A percentile compares a stretch with the other conserved stretches of the same genome.
Conservation (phyloP, 1,140 invertebrate genomes). For the Hesperophylax magnus region DNA sequence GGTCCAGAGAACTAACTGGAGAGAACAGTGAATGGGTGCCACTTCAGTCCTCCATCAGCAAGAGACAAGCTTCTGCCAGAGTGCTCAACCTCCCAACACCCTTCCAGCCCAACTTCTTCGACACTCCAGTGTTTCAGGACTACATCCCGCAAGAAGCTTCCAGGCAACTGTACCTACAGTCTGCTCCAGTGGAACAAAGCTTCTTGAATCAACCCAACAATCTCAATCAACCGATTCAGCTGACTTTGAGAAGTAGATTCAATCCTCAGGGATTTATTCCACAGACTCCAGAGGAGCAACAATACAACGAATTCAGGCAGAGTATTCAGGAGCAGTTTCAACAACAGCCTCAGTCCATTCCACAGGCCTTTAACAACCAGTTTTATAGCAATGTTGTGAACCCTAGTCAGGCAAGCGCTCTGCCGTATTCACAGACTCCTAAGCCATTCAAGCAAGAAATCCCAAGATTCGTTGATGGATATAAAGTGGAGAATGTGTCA, state of each 20-base stretch:
- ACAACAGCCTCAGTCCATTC: constrained; percentile 58
- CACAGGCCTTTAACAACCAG: constrained; percentile 56
- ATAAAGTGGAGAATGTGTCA: constrained; percentile 63
- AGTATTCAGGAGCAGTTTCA: constrained; percentile 54
- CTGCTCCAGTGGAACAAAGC: constrained; percentile 61
- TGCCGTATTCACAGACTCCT: constrained; percentile 52
- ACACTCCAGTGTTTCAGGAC: constrained; percentile 63
- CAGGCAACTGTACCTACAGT: constrained; percentile 66
- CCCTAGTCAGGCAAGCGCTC: constrained; percentile 55
- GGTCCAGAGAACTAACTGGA: constrained; percentile 51
- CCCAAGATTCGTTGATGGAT: constrained; percentile 66
- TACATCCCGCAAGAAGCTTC: constrained; percentile 64
- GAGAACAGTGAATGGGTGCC: constrained; percentile 54
- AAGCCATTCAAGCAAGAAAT: constrained; percentile 54
- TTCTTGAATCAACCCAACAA: constrained; percentile 63
- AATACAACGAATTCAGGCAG: constrained; percentile 55
- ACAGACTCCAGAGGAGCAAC: constrained; percentile 58
- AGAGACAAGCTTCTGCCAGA: constrained; percentile 67
- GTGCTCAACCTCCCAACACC: constrained; percentile 67
- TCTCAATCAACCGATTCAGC: constrained; percentile 59
- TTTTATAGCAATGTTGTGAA: constrained; percentile 57
- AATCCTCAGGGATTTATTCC: constrained; percentile 65
- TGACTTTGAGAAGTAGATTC: constrained; percentile 44
- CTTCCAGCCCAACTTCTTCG: constrained; percentile 62
- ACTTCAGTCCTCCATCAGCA: constrained; percentile 56